phyloP scores from a whole-genome alignment of 2,797 vertebrate species.

The Pseudocheirus occidentalis region DNA sequence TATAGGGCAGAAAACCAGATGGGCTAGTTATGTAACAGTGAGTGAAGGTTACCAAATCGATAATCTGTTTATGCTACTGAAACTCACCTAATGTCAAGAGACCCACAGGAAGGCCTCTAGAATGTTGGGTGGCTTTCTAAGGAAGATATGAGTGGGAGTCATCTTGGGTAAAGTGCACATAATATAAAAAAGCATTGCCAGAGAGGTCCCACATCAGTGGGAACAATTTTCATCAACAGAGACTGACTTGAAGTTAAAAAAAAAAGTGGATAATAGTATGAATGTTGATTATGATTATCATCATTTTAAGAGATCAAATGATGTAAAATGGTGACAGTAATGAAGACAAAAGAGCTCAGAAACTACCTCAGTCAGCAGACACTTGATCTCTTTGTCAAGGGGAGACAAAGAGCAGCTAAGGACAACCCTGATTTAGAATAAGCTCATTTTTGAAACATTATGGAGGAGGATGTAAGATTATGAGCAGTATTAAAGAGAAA shows the following conservation, averaged over 20 bases:
- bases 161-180: neutral
- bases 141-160: neutral
- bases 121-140: neutral
- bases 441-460: neutral
- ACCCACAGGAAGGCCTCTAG: neutral
- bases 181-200: neutral
- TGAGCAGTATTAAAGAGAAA: neutral
- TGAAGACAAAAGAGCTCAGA: neutral
- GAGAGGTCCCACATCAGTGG: neutral
- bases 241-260: neutral
- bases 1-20: neutral
- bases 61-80: neutral
- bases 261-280: neutral
- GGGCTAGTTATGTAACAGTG: neutral
- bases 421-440: neutral
- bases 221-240: neutral
- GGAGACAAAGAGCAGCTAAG: neutral
- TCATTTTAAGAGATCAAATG: neutral
- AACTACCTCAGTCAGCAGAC: neutral
- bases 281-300: neutral
- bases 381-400: neutral
- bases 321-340: neutral
- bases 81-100: neutral
- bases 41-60: neutral
- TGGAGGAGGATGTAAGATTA: neutral